phyloP scores from a whole-genome alignment of 2,888 invertebrate species.

The Harpagoxenus sublaevis region DNA sequence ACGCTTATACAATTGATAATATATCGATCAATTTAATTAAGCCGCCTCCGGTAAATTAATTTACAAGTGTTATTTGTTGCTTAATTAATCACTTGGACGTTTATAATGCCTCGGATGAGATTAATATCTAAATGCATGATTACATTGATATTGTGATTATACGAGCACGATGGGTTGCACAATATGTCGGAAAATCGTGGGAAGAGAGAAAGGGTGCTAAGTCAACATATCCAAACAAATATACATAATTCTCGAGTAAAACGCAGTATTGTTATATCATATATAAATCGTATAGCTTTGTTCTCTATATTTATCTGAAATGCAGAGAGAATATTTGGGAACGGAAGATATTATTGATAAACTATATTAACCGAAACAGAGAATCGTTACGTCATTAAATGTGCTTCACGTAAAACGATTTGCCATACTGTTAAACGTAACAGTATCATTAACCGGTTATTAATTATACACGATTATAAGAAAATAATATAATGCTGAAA shows the following conservation, averaged over 20 bases:
- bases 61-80: conserved; percentile 65
- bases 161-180: conserved; percentile 53
- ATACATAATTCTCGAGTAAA: conserved; percentile 39
- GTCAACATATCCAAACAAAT: conserved; percentile 58
- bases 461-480: neutral
- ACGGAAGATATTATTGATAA: conserved; percentile 38
- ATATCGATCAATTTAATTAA: conserved; percentile 57
- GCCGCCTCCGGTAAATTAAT: conserved; percentile 54
- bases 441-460: conserved; percentile 11
- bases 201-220: neutral
- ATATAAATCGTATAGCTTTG: conserved; percentile 40
- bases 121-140: conserved; percentile 65
- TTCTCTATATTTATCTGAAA: conserved; percentile 27
- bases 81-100: conserved; percentile 68
- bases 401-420: neutral
- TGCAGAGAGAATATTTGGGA: neutral
- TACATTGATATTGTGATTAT: conserved; percentile 61
- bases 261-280: neutral
- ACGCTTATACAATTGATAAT: neutral
- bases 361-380: conserved; percentile 28
- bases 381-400: conserved; percentile 21
- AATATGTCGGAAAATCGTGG: conserved; percentile 35
- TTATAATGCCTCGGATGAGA: conserved; percentile 68
- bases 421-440: neutral
- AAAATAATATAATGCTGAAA: conserved; percentile 32